These are phyloP conservation scores for Phortica variegata DNA, from an alignment of 1,140 invertebrate genomes.

Conservation along the genomic window DNA sequence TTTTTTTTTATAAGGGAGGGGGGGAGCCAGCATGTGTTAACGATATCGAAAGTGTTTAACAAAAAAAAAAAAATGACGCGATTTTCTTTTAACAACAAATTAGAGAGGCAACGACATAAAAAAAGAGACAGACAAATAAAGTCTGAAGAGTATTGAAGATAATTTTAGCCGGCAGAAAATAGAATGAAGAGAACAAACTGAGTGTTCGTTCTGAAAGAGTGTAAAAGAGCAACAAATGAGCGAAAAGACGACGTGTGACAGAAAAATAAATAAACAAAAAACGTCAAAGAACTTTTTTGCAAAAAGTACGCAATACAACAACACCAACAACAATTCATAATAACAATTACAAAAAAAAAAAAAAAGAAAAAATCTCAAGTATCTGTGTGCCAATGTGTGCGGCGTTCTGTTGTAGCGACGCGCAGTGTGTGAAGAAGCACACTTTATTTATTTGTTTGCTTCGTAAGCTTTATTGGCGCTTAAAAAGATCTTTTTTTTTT, in stretches of 20 bases:
- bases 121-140: no score
- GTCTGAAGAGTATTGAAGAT: no score
- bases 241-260: neutral
- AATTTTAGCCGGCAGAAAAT: no score
- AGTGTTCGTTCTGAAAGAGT: no score
- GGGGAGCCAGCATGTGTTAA: no score
- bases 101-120: no score
- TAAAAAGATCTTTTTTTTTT: constrained; percentile 6
- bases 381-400: constrained; percentile 14
- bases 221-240: neutral
- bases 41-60: no score
- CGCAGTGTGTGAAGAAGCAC: no score
- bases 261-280: constrained; percentile 48
- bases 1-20: no score
- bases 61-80: no score
- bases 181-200: no score
- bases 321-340: constrained; percentile 35
- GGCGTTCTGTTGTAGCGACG: constrained; percentile 37
- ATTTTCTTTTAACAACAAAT: no score
- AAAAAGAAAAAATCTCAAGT: neutral
- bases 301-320: constrained; percentile 19
- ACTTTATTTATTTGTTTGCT: constrained; percentile 35
- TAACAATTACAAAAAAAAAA: constrained; percentile 33
- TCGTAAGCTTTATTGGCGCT: neutral
- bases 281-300: constrained; percentile 52